Percentiles rank a stretch among this genome's conserved stretches.
Evolutionary conservation across 2,797 vertebrate species (phyloP).

Genomic region (Enteromius fasciolatus): DNA sequence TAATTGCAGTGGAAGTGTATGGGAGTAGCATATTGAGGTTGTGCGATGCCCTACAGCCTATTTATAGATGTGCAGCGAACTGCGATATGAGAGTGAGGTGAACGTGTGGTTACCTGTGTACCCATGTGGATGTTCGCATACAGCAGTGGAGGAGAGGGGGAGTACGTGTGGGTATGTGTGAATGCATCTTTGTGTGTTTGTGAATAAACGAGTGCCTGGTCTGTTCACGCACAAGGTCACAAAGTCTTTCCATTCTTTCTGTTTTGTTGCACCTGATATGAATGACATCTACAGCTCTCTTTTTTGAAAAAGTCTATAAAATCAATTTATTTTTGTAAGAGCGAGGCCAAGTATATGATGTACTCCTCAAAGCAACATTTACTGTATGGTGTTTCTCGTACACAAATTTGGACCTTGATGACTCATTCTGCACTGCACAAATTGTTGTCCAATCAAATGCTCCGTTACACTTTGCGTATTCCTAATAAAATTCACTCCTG

Average conservation of each 20-base stretch:
- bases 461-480: background rate
- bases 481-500: no score
- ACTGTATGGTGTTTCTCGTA: background rate
- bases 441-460: background rate
- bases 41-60: conserved; percentile 79
- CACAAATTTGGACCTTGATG: background rate
- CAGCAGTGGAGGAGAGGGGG: conserved; percentile 42
- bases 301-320: background rate
- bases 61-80: conserved; percentile 81
- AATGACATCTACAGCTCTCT: conserved; percentile 45
- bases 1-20: conserved; percentile 82
- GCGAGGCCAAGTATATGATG: background rate
- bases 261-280: conserved; percentile 59
- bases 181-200: conserved; percentile 45
- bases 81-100: conserved; percentile 75
- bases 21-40: conserved; percentile 80
- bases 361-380: background rate
- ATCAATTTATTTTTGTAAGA: background rate
- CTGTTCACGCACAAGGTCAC: conserved; percentile 64
- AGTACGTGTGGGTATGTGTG: conserved; percentile 57
- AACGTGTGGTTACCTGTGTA: conserved; percentile 61
- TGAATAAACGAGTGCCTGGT: conserved; percentile 29
- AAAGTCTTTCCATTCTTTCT: conserved; percentile 50
- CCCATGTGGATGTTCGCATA: conserved; percentile 61
- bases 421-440: background rate